These are phyloP conservation scores for Melitaea athalia DNA, from an alignment of 2,888 invertebrate species.

Conservation along the genomic window DNA sequence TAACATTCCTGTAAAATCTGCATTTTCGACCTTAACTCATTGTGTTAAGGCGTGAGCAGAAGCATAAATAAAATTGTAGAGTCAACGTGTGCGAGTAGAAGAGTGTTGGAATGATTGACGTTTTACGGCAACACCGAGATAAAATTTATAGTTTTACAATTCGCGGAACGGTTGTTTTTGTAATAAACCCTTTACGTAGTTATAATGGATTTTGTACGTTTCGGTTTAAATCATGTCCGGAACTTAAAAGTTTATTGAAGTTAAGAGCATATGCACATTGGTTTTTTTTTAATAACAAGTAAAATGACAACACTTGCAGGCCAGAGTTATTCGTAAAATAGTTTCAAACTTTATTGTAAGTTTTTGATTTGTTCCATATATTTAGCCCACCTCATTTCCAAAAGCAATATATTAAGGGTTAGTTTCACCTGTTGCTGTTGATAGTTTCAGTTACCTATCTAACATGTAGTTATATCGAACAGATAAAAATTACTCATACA, in stretches of 20 bases:
- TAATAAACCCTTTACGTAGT: constrained; percentile 61
- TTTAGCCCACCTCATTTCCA: too few relatives aligned
- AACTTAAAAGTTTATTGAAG: background rate
- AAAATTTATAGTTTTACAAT: constrained; percentile 70
- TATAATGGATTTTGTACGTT: constrained; percentile 47
- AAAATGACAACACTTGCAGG: background rate
- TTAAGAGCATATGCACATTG: background rate
- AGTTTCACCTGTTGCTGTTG: too few relatives aligned
- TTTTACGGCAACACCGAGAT: constrained; percentile 63
- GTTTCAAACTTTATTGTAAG: background rate
- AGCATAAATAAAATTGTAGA: constrained; percentile 35
- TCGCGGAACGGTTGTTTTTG: constrained; percentile 71
- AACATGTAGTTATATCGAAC: too few relatives aligned
- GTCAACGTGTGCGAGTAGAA: constrained; percentile 33
- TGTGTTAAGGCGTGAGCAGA: constrained; percentile 28
- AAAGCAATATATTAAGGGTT: too few relatives aligned
- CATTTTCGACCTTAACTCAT: constrained; percentile 42
- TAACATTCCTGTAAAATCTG: background rate
- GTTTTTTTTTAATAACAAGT: background rate
- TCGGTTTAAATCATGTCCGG: constrained; percentile 18
- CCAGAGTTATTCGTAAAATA: background rate
- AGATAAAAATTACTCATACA: too few relatives aligned
- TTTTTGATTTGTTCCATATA: too few relatives aligned
- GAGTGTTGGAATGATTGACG: constrained; percentile 64
- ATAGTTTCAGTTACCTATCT: too few relatives aligned